A percentile compares a stretch with the other conserved stretches of the same genome.
Conservation (phyloP, 2,113 vertebrate species). For the Plectropomus leopardus region DNA sequence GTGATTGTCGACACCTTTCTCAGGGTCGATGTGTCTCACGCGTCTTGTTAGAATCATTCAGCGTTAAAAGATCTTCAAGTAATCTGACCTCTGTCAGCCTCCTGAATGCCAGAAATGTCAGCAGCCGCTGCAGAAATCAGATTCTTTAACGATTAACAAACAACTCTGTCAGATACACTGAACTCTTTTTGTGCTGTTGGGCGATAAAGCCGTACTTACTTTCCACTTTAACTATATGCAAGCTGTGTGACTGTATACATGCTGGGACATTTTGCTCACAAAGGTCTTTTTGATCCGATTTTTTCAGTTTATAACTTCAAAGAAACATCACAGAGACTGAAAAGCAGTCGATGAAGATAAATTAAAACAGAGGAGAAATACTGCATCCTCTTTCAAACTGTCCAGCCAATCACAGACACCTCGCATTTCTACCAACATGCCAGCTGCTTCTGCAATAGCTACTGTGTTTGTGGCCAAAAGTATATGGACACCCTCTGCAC, state of each 20-base stretch:
- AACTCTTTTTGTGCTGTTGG: constrained; percentile 1
- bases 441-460: too few relatives aligned
- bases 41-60: neutral
- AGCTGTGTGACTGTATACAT: neutral
- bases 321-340: neutral
- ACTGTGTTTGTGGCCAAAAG: neutral
- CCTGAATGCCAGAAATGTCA: neutral
- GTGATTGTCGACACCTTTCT: neutral
- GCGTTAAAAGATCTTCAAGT: constrained; percentile 9
- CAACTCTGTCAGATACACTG: neutral
- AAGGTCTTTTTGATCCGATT: neutral
- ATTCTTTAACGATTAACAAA: neutral
- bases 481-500: neutral
- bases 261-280: neutral
- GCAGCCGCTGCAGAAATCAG: neutral
- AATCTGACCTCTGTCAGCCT: constrained; percentile 34
- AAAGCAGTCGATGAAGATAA: neutral
- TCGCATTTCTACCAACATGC: neutral
- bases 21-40: neutral
- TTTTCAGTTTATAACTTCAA: neutral
- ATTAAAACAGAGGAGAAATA: neutral
- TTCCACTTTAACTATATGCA: neutral
- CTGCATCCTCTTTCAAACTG: neutral
- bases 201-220: neutral
- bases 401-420: neutral